Evolutionary conservation across 2,113 vertebrate species (phyloP), one percentile per base, ranked within the genome.

Genomic region (Hemiscyllium ocellatum): DNA sequence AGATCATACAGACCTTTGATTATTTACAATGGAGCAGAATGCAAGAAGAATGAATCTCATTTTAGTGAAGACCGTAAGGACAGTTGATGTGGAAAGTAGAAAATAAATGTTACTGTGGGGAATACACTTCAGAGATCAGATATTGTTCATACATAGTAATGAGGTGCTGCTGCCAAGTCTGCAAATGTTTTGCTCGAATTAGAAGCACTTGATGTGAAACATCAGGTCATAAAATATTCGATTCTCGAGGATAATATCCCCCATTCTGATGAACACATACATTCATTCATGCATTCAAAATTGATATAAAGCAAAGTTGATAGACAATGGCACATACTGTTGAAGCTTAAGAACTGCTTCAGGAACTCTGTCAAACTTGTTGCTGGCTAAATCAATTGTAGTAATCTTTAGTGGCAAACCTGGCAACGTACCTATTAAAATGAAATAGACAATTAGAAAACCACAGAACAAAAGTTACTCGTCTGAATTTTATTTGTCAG

Each of bases 321-420:
- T 17, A 37, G 96, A 97, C 96, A 37, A 96, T 22, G 17, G 22
- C 83, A 98, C 98, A 98, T 98, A 99, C 99, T 98, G 98, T 95
- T 98, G 98, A 56, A 99, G 98, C 42, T 97, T 96, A 66, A 98
- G 97, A 96, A 99, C 96, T 20, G 97, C 97, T 96, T 98, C 97
- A 24, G 99, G 98, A 96, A 99, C 96, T 95, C 76, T 95, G 47
- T 78, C 96, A 96, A 99, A 99, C 95, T 19, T 96, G 97, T 99
- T 99, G 94, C 98, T 98, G 87, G 98, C 98, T 91, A 99, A 97
- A 97, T 99, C 99, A 96, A 99, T 68, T 2, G 97, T 98, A 47
- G 98, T 98, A 97, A 99, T 96, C 96, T 98, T 99, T 70, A 97
- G 97, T 10, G 99, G 97, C 89, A 99, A 97, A 56, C 97, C 96